Evolutionary conservation across 2,888 invertebrate species (phyloP).

Genomic region (Acronicta aceris): DNA sequence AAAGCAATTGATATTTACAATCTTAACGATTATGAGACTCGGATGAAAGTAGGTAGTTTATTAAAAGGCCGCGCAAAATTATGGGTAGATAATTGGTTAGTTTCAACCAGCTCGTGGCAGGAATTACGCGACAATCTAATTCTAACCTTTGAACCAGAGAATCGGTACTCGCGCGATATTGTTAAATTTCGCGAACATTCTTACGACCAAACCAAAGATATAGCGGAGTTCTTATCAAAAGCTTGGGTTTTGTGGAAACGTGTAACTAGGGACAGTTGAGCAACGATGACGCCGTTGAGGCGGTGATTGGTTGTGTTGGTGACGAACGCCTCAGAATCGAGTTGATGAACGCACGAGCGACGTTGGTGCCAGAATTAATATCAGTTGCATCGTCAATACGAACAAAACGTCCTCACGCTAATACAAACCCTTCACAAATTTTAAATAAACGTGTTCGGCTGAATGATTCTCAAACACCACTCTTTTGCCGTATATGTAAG

Average conservation of each 20-base stretch:
- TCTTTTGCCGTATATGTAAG: constrained; percentile 41
- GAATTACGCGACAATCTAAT: constrained; percentile 39
- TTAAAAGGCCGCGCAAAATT: constrained; percentile 57
- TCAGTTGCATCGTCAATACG: constrained; percentile 55
- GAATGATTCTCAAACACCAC: not conserved
- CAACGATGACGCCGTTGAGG: constrained; percentile 52
- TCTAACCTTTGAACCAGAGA: constrained; percentile 58
- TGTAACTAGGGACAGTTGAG: constrained; percentile 52
- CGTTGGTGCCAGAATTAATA: constrained; percentile 53
- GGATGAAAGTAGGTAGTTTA: constrained; percentile 56
- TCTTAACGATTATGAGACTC: constrained; percentile 52
- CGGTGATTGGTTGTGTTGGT: constrained; percentile 55
- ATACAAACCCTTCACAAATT: not conserved
- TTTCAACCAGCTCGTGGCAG: constrained; percentile 52
- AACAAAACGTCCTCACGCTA: constrained; percentile 33
- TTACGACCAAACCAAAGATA: constrained; percentile 52
- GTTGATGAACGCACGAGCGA: constrained; percentile 51
- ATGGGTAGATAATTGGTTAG: constrained; percentile 58
- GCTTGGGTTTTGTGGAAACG: constrained; percentile 58
- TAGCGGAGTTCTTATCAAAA: constrained; percentile 54
- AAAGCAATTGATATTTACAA: constrained; percentile 46
- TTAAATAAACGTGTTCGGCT: no score
- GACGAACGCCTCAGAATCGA: constrained; percentile 57
- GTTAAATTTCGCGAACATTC: constrained; percentile 53
- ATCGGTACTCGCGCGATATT: constrained; percentile 58